phyloP scores from a whole-genome alignment of 2,888 invertebrate species.

The Brachyptera putata region DNA sequence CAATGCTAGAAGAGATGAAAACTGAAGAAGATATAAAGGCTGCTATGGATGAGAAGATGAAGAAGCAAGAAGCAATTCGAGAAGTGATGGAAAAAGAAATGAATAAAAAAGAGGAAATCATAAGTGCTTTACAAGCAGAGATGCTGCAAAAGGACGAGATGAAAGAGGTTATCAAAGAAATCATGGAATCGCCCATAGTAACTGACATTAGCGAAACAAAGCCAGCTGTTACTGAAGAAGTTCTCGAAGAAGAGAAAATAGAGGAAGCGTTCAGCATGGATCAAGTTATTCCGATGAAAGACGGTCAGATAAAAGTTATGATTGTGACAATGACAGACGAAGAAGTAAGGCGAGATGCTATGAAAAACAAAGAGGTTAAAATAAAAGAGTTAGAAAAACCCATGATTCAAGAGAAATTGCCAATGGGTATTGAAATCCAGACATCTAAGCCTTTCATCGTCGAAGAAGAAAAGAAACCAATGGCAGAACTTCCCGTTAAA shows the following conservation, averaged over 20 bases:
- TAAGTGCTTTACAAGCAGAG: conserved; percentile 3
- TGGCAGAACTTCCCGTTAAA: not conserved
- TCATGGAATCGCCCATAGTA: too few species aligned
- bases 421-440: not conserved
- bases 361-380: not conserved
- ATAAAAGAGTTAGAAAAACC: not conserved
- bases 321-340: conserved; percentile 5
- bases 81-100: conserved; percentile 38
- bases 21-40: not conserved
- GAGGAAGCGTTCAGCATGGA: not conserved
- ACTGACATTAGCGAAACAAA: too few species aligned
- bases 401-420: not conserved
- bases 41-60: conserved; percentile 35
- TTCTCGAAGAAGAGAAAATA: not conserved
- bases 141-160: conserved; percentile 3
- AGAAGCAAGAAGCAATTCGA: conserved; percentile 42
- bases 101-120: conserved; percentile 41
- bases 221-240: not conserved
- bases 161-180: not conserved
- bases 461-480: not conserved
- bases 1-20: conserved; percentile 3
- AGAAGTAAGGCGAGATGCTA: conserved; percentile 4
- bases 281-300: not conserved
- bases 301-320: conserved; percentile 1
- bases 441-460: not conserved